Evolutionary conservation across 1,140 invertebrate species (phyloP), one percentile per base, ranked within the genome.

Genomic region (Sminthurinus signatus): DNA sequence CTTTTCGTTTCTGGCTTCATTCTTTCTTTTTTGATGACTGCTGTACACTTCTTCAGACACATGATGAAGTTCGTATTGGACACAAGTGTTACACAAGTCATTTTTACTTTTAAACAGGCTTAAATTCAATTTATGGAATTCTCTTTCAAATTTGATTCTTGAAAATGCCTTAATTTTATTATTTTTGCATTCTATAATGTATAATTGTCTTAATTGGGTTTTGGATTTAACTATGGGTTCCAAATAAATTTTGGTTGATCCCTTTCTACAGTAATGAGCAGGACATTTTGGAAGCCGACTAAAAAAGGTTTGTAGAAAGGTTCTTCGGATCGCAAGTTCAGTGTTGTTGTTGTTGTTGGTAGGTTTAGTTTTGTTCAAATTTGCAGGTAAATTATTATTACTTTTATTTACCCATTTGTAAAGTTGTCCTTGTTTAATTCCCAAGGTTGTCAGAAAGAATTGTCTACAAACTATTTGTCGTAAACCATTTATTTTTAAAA

Each of bases 181-280:
- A 25, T 43, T 15, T 2, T 2, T 17, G 28, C 42, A 58, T 15
- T 4, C 1, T 10, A 43, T 17, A 1, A 3, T 28, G 23, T 58
- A 58, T n/a, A 44, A 12, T 28, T 27, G 2, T 14, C 27, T 43
- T 14, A 58, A 29, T 44, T 43, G 17, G 2, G 15, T 2, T 19
- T 27, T 21, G 25, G 25, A 44, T 52, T 28, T 8, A 27, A 68
- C 59, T 12, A 36, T 46, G 1, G 55, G 55, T 43, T 70, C 61
- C 15, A 70, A 39, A 48, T 70, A 68, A 10, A 50, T 21, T 56
- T 68, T 67, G 2, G 21, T 28, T 3, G 44, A 65, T 31, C 17
- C 28, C 21, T 59, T 60, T 29, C 68, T 23, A 31, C 54, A 64
- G 39, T 69, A 69, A 29, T 69, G 68, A n/a, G 64, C 63, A 19